phyloP scores from a whole-genome alignment of 53 echinoderm and acorn worm genomes.

The Patiria pectinifera region DNA sequence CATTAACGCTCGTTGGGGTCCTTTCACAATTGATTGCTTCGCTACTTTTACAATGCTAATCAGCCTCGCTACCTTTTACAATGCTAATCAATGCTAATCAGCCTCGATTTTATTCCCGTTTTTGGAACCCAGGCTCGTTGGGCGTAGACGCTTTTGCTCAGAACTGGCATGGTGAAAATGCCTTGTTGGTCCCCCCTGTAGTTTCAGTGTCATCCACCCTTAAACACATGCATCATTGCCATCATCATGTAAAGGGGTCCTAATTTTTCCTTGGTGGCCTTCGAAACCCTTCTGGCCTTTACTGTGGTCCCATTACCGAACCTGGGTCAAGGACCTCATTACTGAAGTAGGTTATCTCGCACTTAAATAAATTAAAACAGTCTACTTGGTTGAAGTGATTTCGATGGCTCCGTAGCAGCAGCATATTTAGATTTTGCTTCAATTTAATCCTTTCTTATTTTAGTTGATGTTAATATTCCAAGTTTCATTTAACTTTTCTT shows the following conservation, averaged over 20 bases:
- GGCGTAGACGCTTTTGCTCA: slow-evolving; percentile 41
- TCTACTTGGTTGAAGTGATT: too few relatives aligned
- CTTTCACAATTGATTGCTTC: slow-evolving; percentile 24
- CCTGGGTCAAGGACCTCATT: slow-evolving; percentile 13
- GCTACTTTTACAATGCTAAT: too few relatives aligned
- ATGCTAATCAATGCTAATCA: too few relatives aligned
- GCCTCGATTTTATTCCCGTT: slow-evolving; percentile 15
- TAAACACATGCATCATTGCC: slow-evolving; percentile 12
- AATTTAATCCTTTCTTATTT: not conserved
- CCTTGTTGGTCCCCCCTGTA: slow-evolving; percentile 24
- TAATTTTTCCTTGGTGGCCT: not conserved
- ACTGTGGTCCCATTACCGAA: too few relatives aligned
- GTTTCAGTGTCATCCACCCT: not conserved
- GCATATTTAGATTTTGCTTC: too few relatives aligned
- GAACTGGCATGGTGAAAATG: not conserved
- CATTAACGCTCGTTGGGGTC: slow-evolving; percentile 40
- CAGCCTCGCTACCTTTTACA: slow-evolving; percentile 34
- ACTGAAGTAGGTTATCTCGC: too few relatives aligned
- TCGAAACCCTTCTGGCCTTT: too few relatives aligned
- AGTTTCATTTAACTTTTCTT: not conserved
- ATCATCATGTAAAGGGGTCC: not conserved
- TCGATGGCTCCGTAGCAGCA: too few relatives aligned
- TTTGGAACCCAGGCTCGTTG: slow-evolving; percentile 10
- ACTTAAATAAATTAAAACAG: too few relatives aligned
- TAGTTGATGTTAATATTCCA: not conserved